Percentiles rank a stretch among this genome's conserved stretches.
Evolutionary conservation across 2,113 vertebrate species (phyloP).

Genomic region (Dasyurus viverrinus): DNA sequence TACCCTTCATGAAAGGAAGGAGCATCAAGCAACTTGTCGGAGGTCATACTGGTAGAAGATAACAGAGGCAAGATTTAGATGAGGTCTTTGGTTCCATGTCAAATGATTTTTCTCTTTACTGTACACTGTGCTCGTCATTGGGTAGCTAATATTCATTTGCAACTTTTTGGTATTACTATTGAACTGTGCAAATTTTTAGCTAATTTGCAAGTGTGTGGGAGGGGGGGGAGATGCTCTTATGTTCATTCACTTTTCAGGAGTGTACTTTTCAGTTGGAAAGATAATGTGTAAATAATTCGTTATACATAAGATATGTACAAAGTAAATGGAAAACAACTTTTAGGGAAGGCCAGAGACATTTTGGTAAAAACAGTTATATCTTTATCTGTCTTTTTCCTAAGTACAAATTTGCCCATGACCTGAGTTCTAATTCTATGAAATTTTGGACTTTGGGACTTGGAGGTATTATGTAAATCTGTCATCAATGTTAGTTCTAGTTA

Average conservation of each 20-base stretch:
- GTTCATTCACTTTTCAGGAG: background rate
- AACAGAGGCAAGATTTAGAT: background rate
- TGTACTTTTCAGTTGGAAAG: background rate
- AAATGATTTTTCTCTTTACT: background rate
- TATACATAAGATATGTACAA: background rate
- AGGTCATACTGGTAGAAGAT: background rate
- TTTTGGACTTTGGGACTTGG: background rate
- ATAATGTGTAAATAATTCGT: background rate
- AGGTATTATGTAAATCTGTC: constrained; percentile 34
- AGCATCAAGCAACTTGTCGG: background rate
- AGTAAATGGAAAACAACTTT: background rate
- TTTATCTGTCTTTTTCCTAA: background rate
- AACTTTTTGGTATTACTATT: background rate
- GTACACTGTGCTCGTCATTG: background rate
- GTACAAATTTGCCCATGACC: background rate
- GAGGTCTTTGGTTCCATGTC: background rate
- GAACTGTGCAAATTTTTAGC: background rate
- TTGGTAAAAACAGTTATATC: background rate
- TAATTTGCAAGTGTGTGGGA: background rate
- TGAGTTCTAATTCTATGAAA: background rate
- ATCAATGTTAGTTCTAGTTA: constrained; percentile 21
- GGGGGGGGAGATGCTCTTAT: no score
- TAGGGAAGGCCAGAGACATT: background rate
- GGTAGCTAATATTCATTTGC: background rate
- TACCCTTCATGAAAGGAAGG: background rate